These are phyloP conservation scores for Prionace glauca DNA, from an alignment of 2,797 vertebrate genomes.

Conservation along the genomic window DNA sequence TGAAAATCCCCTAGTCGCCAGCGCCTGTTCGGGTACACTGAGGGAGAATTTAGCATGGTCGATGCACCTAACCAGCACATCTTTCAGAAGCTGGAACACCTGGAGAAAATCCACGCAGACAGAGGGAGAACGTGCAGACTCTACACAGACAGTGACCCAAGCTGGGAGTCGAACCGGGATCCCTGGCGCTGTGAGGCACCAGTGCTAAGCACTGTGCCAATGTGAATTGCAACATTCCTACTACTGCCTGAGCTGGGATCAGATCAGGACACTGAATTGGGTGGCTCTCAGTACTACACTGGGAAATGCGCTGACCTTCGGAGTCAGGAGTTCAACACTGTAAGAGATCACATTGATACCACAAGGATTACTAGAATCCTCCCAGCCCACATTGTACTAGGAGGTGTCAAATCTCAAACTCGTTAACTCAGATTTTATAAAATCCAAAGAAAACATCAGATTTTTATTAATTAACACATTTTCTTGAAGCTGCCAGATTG, in stretches of 20 bases:
- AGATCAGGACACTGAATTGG: neutral
- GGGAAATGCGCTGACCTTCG: neutral
- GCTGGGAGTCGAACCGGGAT: no score
- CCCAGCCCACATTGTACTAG: neutral
- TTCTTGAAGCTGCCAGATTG: neutral
- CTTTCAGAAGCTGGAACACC: no score
- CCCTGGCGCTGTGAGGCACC: no score
- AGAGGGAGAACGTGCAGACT: no score
- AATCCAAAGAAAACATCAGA: neutral
- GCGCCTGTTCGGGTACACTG: no score
- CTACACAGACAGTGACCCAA: no score
- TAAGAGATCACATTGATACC: neutral
- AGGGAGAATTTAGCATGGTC: no score
- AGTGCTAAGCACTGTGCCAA: no score
- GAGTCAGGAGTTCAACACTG: neutral
- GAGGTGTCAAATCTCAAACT: neutral
- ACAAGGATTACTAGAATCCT: neutral
- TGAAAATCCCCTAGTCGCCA: no score
- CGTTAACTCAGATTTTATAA: neutral
- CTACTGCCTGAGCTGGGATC: neutral
- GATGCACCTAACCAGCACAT: no score
- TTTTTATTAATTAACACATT: neutral
- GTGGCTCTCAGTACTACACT: neutral
- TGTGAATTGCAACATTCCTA: no score
- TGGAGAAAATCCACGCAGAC: no score